Percentiles rank a stretch among this genome's conserved stretches.
phyloP scores from a whole-genome alignment of 2,113 vertebrate genomes.

The Hippolais icterina region DNA sequence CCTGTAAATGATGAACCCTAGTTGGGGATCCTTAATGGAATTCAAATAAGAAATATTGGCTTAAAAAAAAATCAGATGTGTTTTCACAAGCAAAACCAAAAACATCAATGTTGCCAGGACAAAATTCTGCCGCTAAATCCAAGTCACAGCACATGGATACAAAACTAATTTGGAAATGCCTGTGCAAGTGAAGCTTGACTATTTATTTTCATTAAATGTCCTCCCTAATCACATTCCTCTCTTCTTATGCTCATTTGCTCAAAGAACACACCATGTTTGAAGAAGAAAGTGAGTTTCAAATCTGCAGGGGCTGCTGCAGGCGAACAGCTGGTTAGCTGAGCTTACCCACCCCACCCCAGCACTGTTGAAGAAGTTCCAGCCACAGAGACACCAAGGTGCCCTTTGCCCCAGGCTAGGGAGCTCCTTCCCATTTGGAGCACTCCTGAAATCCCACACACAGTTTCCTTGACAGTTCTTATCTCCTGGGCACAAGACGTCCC shows the following conservation, averaged over 20 bases:
- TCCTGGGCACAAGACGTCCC: neutral
- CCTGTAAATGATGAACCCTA: neutral
- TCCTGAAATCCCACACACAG: neutral
- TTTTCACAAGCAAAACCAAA: neutral
- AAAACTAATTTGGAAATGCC: neutral
- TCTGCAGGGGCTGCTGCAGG: neutral
- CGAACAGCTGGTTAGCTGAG: neutral
- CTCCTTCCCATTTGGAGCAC: accelerated
- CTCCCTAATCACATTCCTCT: neutral
- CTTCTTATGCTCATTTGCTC: neutral
- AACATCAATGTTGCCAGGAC: neutral
- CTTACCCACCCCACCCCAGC: neutral
- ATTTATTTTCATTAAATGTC: neutral
- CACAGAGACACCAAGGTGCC: neutral
- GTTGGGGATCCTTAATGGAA: neutral
- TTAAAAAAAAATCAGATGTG: neutral
- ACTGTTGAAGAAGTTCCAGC: neutral
- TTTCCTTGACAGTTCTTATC: neutral
- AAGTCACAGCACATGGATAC: neutral
- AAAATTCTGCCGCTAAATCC: neutral
- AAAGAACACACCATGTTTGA: neutral
- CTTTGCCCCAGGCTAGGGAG: neutral
- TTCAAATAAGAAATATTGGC: neutral
- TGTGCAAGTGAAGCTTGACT: neutral
- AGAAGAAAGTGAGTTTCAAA: neutral